Conservation (phyloP, 2,888 invertebrate genomes). For the Slavum lentiscoides region DNA sequence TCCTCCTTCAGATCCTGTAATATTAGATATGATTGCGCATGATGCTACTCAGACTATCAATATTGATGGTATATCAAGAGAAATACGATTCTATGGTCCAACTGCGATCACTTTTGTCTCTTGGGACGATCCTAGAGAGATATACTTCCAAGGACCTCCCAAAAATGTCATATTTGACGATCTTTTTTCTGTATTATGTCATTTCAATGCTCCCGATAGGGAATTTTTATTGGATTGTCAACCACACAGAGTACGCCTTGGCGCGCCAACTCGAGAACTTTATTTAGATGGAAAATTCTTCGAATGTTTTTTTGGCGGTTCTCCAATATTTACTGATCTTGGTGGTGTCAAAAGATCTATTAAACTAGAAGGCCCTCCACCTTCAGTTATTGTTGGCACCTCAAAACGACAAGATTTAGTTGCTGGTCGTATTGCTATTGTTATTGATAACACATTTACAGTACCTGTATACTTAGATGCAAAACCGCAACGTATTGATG, state of each 20-base stretch:
- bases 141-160: slow-evolving; percentile 80
- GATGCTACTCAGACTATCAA: slow-evolving; percentile 79
- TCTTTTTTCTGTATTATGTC: slow-evolving; percentile 55
- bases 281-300: slow-evolving; percentile 86
- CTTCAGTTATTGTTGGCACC: slow-evolving; percentile 88
- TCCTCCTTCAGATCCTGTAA: slow-evolving; percentile 61
- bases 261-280: slow-evolving; percentile 88
- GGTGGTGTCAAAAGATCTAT: slow-evolving; percentile 77
- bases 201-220: slow-evolving; percentile 63
- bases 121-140: slow-evolving; percentile 83
- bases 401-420: slow-evolving; percentile 78
- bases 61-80: slow-evolving; percentile 79
- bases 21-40: slow-evolving; percentile 65
- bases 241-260: slow-evolving; percentile 79
- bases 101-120: slow-evolving; percentile 82
- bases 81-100: slow-evolving; percentile 84
- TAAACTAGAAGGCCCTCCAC: slow-evolving; percentile 86
- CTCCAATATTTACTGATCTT: slow-evolving; percentile 80
- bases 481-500: slow-evolving; percentile 76
- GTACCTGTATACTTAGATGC: slow-evolving; percentile 83
- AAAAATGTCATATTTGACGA: slow-evolving; percentile 77
- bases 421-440: slow-evolving; percentile 80
- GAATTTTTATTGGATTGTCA: slow-evolving; percentile 75
- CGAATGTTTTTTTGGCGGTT: slow-evolving; percentile 91
- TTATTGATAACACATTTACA: slow-evolving; percentile 74